Evolutionary conservation across 2,888 invertebrate species (phyloP), one percentile per base, ranked within the genome.

Genomic region (Terebella lapidaria): DNA sequence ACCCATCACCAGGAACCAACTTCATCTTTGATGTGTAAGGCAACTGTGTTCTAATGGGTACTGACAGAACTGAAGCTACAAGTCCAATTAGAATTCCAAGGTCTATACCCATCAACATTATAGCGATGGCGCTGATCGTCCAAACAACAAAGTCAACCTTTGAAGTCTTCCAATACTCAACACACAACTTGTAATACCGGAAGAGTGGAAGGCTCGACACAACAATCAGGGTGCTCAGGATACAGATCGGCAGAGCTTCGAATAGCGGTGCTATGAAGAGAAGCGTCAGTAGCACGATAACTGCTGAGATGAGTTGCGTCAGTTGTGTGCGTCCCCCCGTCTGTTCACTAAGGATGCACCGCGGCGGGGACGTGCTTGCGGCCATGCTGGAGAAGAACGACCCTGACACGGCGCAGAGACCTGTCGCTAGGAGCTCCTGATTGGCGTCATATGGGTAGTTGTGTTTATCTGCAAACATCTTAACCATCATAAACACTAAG

Each of bases 161-260:
- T 67, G 91, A 92, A 35, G 90, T 80, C 69, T 83, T 85, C 89
- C 90, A 92, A 70, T 90, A 87, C 10, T n/a, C 18, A 5, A 22
- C 26, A 4, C 92, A 82, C 55, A 90, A 88, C 75, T 84, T 72
- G 24, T 88, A 84, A 81, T 92, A 90, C 74, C 87, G 81, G 60
- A 82, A 80, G 15, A 83, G 72, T 35, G 79, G 77, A 65, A 82
- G 78, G 51, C 83, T 68, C 5, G 81, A 74, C 2, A 81, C 79
- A 26, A 81, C 74, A 49, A 83, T 81, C 45, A 83, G 81, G 29
- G 80, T 76, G 2, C 81, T 80, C 0, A 83, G 72, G 10, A 81
- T 74, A 29, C 73, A 65, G 55, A 74, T 74, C 1, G 80, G 79
- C 1, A 80, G 67, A 2, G 74, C 69, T 22, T 65, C 65, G 54